Conservation (phyloP, 2,797 vertebrate species). For the Halcyon badia region DNA sequence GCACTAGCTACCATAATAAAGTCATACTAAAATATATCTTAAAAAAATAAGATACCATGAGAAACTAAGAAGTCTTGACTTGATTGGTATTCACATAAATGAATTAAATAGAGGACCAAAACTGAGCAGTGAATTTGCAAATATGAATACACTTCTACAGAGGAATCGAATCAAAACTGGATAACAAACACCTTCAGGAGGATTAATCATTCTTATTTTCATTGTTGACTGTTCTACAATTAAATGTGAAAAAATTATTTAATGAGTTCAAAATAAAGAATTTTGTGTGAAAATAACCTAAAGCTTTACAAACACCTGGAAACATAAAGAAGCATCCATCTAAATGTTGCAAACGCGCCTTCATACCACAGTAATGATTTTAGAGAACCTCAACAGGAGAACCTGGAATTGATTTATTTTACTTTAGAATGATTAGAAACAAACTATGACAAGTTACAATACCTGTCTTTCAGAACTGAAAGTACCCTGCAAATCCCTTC, state of each 20-base stretch:
- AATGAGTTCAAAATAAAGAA: neutral
- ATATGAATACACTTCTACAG: neutral
- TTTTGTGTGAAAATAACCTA: neutral
- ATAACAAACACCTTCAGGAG: neutral
- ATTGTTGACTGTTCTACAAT: neutral
- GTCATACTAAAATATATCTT: neutral
- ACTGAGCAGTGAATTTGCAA: neutral
- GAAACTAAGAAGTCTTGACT: neutral
- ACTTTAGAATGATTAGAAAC: neutral
- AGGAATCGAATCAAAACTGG: neutral
- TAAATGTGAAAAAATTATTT: neutral
- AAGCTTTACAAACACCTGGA: neutral
- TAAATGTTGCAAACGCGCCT: neutral
- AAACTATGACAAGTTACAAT: neutral
- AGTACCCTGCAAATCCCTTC: neutral
- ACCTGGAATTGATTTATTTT: neutral
- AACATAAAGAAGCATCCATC: neutral
- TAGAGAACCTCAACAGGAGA: neutral
- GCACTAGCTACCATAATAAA: neutral
- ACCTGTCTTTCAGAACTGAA: neutral
- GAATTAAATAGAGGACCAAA: neutral
- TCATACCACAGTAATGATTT: rapidly evolving
- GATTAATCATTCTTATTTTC: neutral
- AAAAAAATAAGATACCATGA: neutral
- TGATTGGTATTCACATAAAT: neutral